These are phyloP conservation scores for Grapholita molesta DNA, from an alignment of 1,140 invertebrate genomes.

Conservation along the genomic window DNA sequence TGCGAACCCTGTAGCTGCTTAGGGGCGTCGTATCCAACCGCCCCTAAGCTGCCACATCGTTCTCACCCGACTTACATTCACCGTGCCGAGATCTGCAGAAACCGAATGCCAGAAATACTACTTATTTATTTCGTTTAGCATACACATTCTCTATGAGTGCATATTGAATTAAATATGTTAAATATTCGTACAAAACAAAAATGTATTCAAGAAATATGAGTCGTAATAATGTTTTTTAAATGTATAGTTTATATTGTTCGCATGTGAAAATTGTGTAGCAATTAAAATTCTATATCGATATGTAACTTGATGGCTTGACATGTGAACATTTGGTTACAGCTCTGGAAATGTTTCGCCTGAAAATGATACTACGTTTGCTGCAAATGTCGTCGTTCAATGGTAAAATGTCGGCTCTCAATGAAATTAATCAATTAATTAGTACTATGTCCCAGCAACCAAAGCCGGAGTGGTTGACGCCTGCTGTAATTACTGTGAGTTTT, in stretches of 20 bases:
- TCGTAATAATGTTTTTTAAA: too few relatives aligned
- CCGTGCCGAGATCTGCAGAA: conserved; percentile 27
- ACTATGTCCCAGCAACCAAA: conserved; percentile 95
- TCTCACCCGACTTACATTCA: conserved; percentile 38
- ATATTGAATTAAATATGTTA: too few relatives aligned
- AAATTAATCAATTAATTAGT: conserved; percentile 98
- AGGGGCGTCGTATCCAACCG: conserved; percentile 62
- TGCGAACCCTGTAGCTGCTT: conserved; percentile 74
- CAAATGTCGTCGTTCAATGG: conserved; percentile 99
- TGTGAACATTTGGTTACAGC: conserved; percentile 83
- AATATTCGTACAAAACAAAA: too few relatives aligned
- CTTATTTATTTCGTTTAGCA: background rate
- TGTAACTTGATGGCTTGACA: background rate
- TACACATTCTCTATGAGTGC: too few relatives aligned
- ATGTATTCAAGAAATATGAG: too few relatives aligned
- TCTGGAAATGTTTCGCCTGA: conserved; percentile 96
- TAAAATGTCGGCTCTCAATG: conserved; percentile 99
- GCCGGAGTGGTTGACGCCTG: conserved; percentile 96
- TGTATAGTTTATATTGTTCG: too few relatives aligned
- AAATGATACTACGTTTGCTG: conserved; percentile 96
- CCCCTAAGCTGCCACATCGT: conserved; percentile 68
- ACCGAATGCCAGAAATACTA: background rate
- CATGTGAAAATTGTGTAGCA: background rate
- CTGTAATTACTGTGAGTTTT: conserved; percentile 92
- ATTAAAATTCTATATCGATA: background rate